phyloP scores from a whole-genome alignment of 2,888 invertebrate genomes.

The Caenorhabditis uteleia region DNA sequence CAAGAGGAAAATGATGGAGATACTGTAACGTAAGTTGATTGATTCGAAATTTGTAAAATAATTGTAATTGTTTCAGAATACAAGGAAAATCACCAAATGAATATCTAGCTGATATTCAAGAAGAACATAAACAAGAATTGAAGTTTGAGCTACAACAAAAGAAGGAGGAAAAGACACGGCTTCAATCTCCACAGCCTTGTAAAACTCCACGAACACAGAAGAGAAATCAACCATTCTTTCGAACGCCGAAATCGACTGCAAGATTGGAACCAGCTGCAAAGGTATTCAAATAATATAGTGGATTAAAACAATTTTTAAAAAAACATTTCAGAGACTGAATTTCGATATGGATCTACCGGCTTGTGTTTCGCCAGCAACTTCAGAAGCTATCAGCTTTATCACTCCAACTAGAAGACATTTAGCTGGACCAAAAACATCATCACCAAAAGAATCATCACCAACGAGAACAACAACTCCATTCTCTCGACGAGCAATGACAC shows the following conservation, averaged over 20 bases:
- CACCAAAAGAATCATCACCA: conserved; percentile 12
- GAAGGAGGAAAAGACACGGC: conserved; percentile 21
- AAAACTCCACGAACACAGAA: conserved; percentile 22
- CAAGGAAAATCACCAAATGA: conserved; percentile 21
- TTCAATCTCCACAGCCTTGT: conserved; percentile 22
- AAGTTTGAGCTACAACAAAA: conserved; percentile 25
- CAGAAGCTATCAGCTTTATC: conserved; percentile 32
- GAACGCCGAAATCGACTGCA: conserved; percentile 24
- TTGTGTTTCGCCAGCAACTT: conserved; percentile 21
- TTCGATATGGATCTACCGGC: conserved; percentile 19
- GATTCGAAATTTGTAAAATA: background rate
- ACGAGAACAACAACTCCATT: conserved; percentile 12
- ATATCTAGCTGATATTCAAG: conserved; percentile 12
- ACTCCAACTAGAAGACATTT: conserved; percentile 17
- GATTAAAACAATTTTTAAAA: background rate
- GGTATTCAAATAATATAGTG: no score
- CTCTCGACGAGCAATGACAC: conserved; percentile 20
- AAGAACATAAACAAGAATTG: conserved; percentile 24
- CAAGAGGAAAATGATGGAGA: conserved; percentile 15
- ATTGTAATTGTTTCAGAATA: no score
- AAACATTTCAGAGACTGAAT: conserved; percentile 14
- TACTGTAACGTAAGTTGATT: conserved; percentile 6
- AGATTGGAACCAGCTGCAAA: conserved; percentile 30
- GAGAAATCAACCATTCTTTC: conserved; percentile 13
- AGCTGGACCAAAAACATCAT: conserved; percentile 28